Evolutionary conservation across 2,797 vertebrate genomes (phyloP), one percentile per base, ranked within the genome.

Genomic region (Fratercula arctica): DNA sequence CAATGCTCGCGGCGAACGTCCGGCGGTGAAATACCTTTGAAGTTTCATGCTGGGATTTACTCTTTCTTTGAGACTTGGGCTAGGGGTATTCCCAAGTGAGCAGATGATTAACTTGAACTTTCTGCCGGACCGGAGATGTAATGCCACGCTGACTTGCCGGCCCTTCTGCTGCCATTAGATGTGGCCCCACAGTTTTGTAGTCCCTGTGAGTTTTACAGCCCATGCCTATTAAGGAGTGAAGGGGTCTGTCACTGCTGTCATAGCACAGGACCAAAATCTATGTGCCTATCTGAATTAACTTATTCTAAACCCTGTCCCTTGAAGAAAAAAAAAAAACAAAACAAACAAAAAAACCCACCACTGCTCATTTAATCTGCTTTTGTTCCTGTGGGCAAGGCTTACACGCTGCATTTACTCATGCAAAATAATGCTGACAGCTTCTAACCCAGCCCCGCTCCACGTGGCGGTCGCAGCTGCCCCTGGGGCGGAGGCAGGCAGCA

Each of bases 71-170:
- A 87, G 88, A 46, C 63, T 48, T 16, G 48, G 90, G 89, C 41
- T 13, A 21, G 26, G 41, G 29, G 9, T 75, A 53, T 60, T 90
- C 74, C 67, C 60, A 26, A 94, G 70, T 5, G 7, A 80, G 74
- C 45, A 61, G 87, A 93, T 85, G 60, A 92, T 93, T 91, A 87
- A 89, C 82, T 64, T 75, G 91, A 89, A 84, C 81, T 91, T 87
- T 92, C 77, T 89, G 7, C 26, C 31, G 53, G 90, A 10, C 37
- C 21, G 37, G 56, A 67, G 70, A 56, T 41, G 53, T 35, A 89
- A 80, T 37, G 63, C 86, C 67, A 54, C 68, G 25, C 35, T 61
- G 75, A 46, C 25, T 60, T 41, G 64, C 50, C 51, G 72, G 35
- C 70, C 66, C 57, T 89, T 68, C 33, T 53, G 64, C 86, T 60